Conservation (phyloP, 1,140 invertebrate species). For the silkworm (Bombyx mori) region DNA sequence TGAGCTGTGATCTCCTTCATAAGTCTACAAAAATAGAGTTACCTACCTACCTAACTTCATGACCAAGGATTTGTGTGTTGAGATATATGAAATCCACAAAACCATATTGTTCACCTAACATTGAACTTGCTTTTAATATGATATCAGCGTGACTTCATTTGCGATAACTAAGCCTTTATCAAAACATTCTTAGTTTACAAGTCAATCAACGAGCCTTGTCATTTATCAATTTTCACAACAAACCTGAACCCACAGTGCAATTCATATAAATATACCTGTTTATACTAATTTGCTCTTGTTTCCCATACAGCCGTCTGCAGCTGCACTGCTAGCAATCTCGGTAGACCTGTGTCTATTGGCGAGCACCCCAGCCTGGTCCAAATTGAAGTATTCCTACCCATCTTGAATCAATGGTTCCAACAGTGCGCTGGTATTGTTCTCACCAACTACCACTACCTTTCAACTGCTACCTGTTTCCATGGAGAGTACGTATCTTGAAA, state of each 20-base stretch:
- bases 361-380: conserved; percentile 9
- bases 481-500: conserved; percentile 7
- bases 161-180: too few species aligned
- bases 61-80: too few species aligned
- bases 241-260: neutral
- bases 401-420: conserved; percentile 6
- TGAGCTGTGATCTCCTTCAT: too few species aligned
- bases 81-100: too few species aligned
- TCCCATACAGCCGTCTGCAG: conserved; percentile 6
- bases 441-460: conserved; percentile 10
- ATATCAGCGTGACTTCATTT: too few species aligned
- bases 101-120: too few species aligned
- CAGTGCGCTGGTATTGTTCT: conserved; percentile 8
- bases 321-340: conserved; percentile 2
- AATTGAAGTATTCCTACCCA: conserved; percentile 3
- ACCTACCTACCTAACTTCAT: too few species aligned
- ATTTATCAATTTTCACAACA: neutral
- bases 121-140: too few species aligned
- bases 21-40: too few species aligned
- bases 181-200: too few species aligned
- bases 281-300: neutral
- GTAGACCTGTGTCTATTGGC: neutral
- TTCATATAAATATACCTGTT: too few species aligned
- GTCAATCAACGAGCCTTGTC: neutral
- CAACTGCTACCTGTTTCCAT: conserved; percentile 9